phyloP scores from a whole-genome alignment of 2,113 vertebrate genomes.

The Heteronetta atricapilla region DNA sequence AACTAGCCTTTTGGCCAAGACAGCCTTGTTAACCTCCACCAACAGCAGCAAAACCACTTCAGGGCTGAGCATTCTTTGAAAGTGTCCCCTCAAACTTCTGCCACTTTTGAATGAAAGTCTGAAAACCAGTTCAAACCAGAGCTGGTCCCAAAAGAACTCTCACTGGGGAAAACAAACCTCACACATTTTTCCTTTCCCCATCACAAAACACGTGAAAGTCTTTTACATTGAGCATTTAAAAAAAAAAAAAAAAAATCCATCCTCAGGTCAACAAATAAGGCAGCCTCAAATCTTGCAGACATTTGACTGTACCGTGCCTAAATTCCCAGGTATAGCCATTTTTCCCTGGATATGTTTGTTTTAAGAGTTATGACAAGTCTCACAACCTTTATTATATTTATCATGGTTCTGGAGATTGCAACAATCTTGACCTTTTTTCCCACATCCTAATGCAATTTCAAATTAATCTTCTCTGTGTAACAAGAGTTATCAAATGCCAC shows the following conservation, averaged over 20 bases:
- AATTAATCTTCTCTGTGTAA: conserved; percentile 22
- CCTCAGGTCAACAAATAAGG: neutral
- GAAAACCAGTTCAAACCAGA: neutral
- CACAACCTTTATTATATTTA: neutral
- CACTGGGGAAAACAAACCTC: neutral
- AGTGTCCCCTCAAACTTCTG: neutral
- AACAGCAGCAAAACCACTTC: neutral
- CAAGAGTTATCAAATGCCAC: neutral
- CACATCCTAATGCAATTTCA: neutral
- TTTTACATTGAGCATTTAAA: neutral
- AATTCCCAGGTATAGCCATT: neutral
- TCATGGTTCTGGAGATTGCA: neutral
- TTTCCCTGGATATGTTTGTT: accelerated
- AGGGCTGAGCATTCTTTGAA: neutral
- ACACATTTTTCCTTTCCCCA: neutral
- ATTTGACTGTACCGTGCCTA: neutral
- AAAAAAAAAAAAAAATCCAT: neutral
- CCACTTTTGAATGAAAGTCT: neutral
- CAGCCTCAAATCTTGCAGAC: neutral
- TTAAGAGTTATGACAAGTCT: neutral
- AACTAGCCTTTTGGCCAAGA: neutral
- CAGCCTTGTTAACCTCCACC: neutral
- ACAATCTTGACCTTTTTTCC: conserved; percentile 5
- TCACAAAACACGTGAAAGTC: neutral
- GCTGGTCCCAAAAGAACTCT: neutral